phyloP scores from a whole-genome alignment of 2,888 invertebrate species.

The Cerceris rybyensis region DNA sequence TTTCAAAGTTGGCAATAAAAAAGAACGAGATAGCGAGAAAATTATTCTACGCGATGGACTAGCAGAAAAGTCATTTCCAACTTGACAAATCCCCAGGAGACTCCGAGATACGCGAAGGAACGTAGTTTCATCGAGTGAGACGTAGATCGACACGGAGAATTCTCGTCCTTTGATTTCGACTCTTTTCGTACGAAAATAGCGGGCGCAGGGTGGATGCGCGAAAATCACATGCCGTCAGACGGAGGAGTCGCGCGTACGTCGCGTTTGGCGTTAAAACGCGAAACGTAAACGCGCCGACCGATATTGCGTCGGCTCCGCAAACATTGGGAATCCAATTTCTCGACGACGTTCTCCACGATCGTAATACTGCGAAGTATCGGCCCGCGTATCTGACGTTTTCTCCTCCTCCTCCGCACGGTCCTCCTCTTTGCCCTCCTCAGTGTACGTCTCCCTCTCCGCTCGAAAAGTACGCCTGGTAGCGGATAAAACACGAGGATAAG shows the following conservation, averaged over 20 bases:
- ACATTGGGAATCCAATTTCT: constrained; percentile 13
- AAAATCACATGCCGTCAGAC: neutral
- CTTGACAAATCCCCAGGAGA: no score
- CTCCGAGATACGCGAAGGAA: no score
- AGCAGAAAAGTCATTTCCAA: no score
- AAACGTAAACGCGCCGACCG: constrained; percentile 7
- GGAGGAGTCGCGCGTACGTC: neutral
- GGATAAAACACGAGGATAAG: neutral
- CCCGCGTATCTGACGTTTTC: neutral
- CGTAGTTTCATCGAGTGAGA: no score
- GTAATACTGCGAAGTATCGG: neutral
- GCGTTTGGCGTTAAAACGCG: constrained; percentile 4
- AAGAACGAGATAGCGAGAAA: no score
- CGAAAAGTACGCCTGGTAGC: neutral
- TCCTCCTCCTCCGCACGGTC: no score
- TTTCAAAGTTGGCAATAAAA: no score
- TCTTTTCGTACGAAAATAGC: neutral
- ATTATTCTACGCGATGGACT: no score
- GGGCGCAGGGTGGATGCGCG: neutral
- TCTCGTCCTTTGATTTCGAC: no score
- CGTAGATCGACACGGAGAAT: no score
- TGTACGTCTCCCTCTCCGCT: neutral
- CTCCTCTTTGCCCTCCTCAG: neutral
- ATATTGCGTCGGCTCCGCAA: constrained; percentile 9
- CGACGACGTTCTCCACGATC: neutral